Base-by-base conservation (phyloP, 2,113 vertebrate genomes). In the Donacobius atricapilla region DNA sequence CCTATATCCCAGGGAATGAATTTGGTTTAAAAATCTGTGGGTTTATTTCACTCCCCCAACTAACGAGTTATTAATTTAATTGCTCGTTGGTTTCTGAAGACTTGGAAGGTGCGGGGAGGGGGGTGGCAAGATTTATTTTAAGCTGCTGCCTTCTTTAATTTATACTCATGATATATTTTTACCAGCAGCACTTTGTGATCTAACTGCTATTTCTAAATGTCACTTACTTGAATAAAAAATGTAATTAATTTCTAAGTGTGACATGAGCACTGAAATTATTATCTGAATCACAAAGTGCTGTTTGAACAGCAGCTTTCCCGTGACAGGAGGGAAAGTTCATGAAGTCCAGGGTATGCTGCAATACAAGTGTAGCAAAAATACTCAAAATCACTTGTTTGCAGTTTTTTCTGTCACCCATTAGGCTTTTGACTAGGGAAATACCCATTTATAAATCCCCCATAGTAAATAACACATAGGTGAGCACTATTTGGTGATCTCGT, bases 51-150 rank as follows among this genome's bases (percentile, higher is more conserved):
- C 18, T 30, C 5, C 21, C 7, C 31, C n/a, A 2, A 3, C 37
- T 24, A 63, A 11, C 18, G 10, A 35, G 3, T 64, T 70, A 83
- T 86, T 83, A 73, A 91, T 83, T 65, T 66, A 93, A 93, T 90
- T 94, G 91, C 60, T 81, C 5, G 1, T 83, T 0, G 4, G 44
- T 87, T 95, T 95, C 83, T 94, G 80, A 87, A 90, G 48, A 56
- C 28, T 87, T 61, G 22, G 70, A 89, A 73, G 39, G 30, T 77
- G 54, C 21, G 51, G 71, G 16, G 23, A 87, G 56, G 39, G 30
- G 25, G 60, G 44, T 57, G 61, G 61, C 51, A 89, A 89, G 28
- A 53, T 68, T 73, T 94, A 69, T 93, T 95, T 96, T 93, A 94
- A 91, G 68, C n/a, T 75, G 21, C 51, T 19, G 2, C 47, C 39